Conservation (phyloP, 37 sponge, comb jelly and placozoan genomes). For the Beroe forskalii region DNA sequence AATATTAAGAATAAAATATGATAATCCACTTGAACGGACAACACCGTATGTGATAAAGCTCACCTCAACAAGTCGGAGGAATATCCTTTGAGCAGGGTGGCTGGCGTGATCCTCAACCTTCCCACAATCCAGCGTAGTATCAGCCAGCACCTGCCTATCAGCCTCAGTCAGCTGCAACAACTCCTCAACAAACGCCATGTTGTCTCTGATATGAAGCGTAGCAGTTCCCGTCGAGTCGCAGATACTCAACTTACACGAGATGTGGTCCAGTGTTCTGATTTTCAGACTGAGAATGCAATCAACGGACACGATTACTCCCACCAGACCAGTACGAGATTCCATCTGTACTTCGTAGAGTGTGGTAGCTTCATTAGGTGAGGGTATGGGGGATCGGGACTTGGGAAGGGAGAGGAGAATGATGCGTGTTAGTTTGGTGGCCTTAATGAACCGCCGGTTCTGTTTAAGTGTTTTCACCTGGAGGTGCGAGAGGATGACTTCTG, state of each 20-base stretch:
- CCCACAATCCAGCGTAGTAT: not conserved
- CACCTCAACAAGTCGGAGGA: constrained; percentile 5
- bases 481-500: not conserved
- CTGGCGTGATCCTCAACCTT: not conserved
- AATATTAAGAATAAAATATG: no score
- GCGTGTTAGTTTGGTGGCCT: not conserved
- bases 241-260: not conserved
- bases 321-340: not conserved
- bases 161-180: not conserved
- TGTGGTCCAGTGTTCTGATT: not conserved
- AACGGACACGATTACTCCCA: not conserved
- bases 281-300: not conserved
- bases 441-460: not conserved
- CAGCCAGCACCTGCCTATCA: not conserved
- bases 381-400: not conserved
- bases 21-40: no score
- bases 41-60: no score
- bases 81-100: not conserved
- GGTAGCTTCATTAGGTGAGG: not conserved
- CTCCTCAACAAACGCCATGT: not conserved
- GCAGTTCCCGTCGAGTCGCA: not conserved
- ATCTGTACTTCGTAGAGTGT: not conserved
- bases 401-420: not conserved
- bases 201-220: constrained; percentile 10
- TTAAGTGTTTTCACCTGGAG: not conserved